Base-by-base conservation (phyloP, 2,113 vertebrate genomes). In the Eupsittula cactorum region DNA sequence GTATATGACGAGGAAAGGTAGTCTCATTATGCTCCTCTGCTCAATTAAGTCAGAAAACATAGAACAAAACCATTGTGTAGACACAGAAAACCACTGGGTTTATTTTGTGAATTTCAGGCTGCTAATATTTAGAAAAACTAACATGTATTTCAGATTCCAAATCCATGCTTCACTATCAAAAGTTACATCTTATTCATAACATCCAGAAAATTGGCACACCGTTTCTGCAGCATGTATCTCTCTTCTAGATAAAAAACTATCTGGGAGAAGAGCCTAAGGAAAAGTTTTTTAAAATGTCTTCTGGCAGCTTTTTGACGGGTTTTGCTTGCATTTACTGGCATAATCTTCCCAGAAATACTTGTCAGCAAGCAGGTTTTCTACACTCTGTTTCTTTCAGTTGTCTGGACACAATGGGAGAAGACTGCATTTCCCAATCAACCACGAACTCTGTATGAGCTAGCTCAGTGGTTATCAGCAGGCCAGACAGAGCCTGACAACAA, bases 221-320 rank as follows among this genome's bases (percentile, higher is more conserved):
- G 59, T 93, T 86, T 88, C 69, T 88, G 50, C 21, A 13, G 70
- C 46, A 42, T 33, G 13, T 68, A 53, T 46, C 82, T 79, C 59
- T 77, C 46, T 60, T 52, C 63, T 52, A 65, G 62, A 82, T 52
- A 80, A 86, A 93, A 92, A 82, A 68, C 46, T 69, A 82, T 8
- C 44, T 4, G 1, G 80, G 77, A 73, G 42, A 86, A 76, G 16
- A 94, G 62, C 68, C 70, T 57, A 31, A 88, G 90, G 75, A 81
- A 89, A 86, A 79, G 53, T 76, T 88, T 47, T 88, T 50, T 27
- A 6, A 80, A 95, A 90, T 19, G 25, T 24, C 64, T 86, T 78
- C 50, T 94, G 93, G 91, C 64, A 95, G 76, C 24, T 86, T 90
- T 96, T 50, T 92, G 88, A 94, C 18, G 75, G 55, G 27, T 90